Evolutionary conservation across 2,113 vertebrate species (phyloP), one percentile per base, ranked within the genome.

Genomic region (Sporophila hypoxantha): DNA sequence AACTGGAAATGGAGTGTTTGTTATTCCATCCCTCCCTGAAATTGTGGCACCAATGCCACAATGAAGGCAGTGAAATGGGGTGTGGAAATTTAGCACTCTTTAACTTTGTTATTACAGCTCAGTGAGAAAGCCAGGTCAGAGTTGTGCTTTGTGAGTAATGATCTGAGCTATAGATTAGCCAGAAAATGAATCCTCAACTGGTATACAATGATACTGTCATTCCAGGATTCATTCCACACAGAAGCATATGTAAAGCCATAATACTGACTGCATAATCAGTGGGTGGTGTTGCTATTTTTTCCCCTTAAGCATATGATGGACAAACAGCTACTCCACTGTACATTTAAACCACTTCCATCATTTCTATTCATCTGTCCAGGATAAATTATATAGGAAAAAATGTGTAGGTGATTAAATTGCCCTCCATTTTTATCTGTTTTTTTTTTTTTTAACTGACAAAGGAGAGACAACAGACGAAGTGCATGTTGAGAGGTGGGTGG

Each of bases 261-360:
- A 91, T 83, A 76, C 79, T 70, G 68, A 67, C 80, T 85, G 57
- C 74, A 95, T 83, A 93, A 91, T 81, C 80, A 82, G 80, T 76
- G 74, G 69, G 91, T 76, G 77, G 16, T 76, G 70, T 55, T 92
- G 80, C 91, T 93, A 73, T 94, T 92, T 93, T 93, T 93, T 92
- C 39, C 27, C 34, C 36, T 82, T 82, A 78, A 82, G 83, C 59
- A 47, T 81, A 81, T 73, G 74, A 87, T 84, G 89, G 89, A 89
- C 89, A 88, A 89, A 89, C 49, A 91, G 78, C 60, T 91, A 94
- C 64, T 88, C 70, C 42, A 76, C 50, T 88, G 67, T 46, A 89
- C 79, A 65, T 75, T 92, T 93, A 82, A 94, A 89, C 64, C 26
- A 39, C 25, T 93, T 73, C 25, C 50, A 88, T 69, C 10, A 55